phyloP scores from a whole-genome alignment of 2,113 vertebrate genomes.

The Elachura formosa region DNA sequence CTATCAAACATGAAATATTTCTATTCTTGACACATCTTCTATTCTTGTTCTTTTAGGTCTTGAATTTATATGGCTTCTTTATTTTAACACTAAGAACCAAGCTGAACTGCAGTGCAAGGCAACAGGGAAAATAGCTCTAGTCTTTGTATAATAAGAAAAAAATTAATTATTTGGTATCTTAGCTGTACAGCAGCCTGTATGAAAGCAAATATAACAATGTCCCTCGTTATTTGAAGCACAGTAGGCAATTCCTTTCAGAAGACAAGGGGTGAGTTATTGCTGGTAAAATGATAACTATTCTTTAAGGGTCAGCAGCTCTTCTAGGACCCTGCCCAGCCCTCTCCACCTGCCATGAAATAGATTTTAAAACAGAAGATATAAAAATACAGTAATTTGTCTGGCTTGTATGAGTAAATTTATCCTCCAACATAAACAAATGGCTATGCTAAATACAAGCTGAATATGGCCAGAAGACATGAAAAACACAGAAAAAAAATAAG shows the following conservation, averaged over 20 bases:
- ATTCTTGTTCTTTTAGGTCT: neutral
- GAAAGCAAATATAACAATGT: conserved; percentile 3
- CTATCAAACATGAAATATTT: neutral
- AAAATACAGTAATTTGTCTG: neutral
- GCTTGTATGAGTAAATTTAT: neutral
- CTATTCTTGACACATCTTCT: neutral
- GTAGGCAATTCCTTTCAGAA: neutral
- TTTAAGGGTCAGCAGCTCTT: conserved; percentile 17
- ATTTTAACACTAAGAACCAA: neutral
- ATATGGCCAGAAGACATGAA: neutral
- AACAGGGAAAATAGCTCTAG: neutral
- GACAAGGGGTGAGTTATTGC: neutral
- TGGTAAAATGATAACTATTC: neutral
- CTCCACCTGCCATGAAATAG: neutral
- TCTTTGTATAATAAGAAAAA: neutral
- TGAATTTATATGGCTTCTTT: neutral
- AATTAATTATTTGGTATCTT: neutral
- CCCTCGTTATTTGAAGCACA: neutral
- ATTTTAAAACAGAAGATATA: neutral
- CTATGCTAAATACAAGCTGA: neutral
- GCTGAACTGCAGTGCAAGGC: neutral
- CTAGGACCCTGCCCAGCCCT: neutral
- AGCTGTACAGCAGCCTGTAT: neutral
- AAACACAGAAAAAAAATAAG: neutral
- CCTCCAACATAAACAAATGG: neutral